These are phyloP conservation scores for Engraulis encrasicolus DNA, from an alignment of 2,113 vertebrate genomes.

Conservation along the genomic window DNA sequence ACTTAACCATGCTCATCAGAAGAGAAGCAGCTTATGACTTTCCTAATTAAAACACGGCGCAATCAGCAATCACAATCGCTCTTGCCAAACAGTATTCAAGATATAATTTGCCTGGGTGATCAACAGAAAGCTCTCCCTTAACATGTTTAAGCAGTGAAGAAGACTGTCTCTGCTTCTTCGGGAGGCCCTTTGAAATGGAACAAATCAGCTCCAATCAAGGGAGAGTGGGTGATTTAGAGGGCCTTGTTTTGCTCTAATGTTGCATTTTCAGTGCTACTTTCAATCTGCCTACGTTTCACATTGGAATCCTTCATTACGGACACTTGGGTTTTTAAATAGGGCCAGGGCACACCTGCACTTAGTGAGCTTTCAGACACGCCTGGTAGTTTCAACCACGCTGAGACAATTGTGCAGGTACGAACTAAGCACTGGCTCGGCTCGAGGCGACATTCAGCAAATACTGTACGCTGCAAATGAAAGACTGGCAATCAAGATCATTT, in stretches of 20 bases:
- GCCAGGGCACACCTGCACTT: neutral
- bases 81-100: slow-evolving; percentile 74
- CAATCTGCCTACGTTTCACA: neutral
- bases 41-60: slow-evolving; percentile 78
- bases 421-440: too few relatives aligned
- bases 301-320: neutral
- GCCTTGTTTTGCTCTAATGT: slow-evolving; percentile 31
- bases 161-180: slow-evolving; percentile 47
- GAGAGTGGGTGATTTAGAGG: slow-evolving; percentile 42
- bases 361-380: neutral
- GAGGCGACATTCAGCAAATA: neutral
- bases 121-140: slow-evolving; percentile 66
- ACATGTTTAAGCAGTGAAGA: slow-evolving; percentile 30
- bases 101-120: slow-evolving; percentile 75
- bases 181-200: slow-evolving; percentile 62
- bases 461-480: neutral
- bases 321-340: neutral
- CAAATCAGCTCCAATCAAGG: slow-evolving; percentile 63
- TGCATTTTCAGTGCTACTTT: slow-evolving; percentile 21
- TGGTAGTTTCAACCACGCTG: neutral
- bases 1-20: slow-evolving; percentile 63
- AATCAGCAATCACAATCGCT: slow-evolving; percentile 76
- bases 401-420: neutral
- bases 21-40: slow-evolving; percentile 70
- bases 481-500: neutral